A percentile compares a stretch with the other conserved stretches of the same genome.
Evolutionary conservation across 2,888 invertebrate species (phyloP).

Genomic region (Aphelenchoides bicaudatus): DNA sequence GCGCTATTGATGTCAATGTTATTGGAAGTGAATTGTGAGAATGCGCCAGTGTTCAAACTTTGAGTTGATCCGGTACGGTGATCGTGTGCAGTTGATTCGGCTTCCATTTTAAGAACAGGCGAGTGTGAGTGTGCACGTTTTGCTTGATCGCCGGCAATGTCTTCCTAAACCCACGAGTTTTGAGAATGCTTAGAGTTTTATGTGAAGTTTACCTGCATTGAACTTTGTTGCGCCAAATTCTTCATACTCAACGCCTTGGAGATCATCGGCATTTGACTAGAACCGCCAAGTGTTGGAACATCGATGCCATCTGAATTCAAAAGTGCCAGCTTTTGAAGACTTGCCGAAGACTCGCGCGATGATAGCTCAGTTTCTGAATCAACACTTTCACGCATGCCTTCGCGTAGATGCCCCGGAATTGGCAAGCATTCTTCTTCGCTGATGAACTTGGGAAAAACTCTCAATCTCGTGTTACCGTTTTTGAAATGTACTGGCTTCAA

Average conservation of each 20-base stretch:
- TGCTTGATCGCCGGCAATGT: slow-evolving; percentile 18
- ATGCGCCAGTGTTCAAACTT: slow-evolving; percentile 16
- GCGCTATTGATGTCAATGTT: background rate
- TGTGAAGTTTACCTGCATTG: background rate
- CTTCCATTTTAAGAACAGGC: slow-evolving; percentile 30
- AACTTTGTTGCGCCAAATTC: slow-evolving; percentile 23
- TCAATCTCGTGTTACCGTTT: slow-evolving; percentile 56
- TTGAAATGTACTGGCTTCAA: slow-evolving; percentile 59
- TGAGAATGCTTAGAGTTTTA: background rate
- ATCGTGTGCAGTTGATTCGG: background rate
- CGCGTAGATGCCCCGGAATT: slow-evolving; percentile 31
- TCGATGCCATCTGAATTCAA: slow-evolving; percentile 26
- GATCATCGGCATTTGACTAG: slow-evolving; percentile 5
- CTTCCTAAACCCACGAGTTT: slow-evolving; percentile 17
- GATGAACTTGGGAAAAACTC: slow-evolving; percentile 60
- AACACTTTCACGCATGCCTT: background rate
- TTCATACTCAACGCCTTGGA: slow-evolving; percentile 31
- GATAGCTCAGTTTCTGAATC: slow-evolving; percentile 22
- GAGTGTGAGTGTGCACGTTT: slow-evolving; percentile 41
- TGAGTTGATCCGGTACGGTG: slow-evolving; percentile 22
- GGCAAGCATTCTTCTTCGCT: slow-evolving; percentile 48
- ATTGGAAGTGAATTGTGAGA: background rate
- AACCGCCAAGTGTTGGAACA: slow-evolving; percentile 21
- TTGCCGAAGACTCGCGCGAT: slow-evolving; percentile 1
- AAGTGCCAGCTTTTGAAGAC: slow-evolving; percentile 14